Evolutionary conservation across 2,888 invertebrate species (phyloP).

Genomic region (Merodon equestris): DNA sequence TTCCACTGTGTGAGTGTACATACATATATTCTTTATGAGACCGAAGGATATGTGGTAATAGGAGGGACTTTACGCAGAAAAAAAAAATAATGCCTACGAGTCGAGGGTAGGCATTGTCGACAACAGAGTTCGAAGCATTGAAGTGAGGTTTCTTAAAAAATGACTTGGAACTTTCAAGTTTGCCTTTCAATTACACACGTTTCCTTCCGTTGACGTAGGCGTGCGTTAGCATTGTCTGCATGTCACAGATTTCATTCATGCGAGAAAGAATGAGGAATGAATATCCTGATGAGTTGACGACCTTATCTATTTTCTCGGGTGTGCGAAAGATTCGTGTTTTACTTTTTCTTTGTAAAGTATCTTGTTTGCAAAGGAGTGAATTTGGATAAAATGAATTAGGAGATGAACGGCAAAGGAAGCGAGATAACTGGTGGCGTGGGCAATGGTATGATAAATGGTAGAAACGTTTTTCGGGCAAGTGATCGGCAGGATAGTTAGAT

Average conservation of each 20-base stretch:
- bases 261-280: background rate
- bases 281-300: conserved; percentile 13
- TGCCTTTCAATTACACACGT: conserved; percentile 18
- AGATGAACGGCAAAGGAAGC: background rate
- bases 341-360: background rate
- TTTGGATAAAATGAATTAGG: background rate
- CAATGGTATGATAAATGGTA: background rate
- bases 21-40: background rate
- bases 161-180: conserved; percentile 16
- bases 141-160: conserved; percentile 8
- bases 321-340: background rate
- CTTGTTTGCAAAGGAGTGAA: background rate
- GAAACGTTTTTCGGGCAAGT: too few species aligned
- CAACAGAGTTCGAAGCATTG: too few species aligned
- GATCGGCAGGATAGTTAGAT: too few species aligned
- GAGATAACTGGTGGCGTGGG: background rate
- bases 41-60: background rate
- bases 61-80: conserved; percentile 17
- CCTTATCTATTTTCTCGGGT: conserved; percentile 2
- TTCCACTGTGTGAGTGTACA: background rate
- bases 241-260: conserved; percentile 4
- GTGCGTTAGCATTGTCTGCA: conserved; percentile 1
- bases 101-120: background rate
- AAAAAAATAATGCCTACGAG: conserved; percentile 17
- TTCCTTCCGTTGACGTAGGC: background rate